Base-by-base conservation (phyloP, 2,888 invertebrate species). In the Periphyllus acericola region DNA sequence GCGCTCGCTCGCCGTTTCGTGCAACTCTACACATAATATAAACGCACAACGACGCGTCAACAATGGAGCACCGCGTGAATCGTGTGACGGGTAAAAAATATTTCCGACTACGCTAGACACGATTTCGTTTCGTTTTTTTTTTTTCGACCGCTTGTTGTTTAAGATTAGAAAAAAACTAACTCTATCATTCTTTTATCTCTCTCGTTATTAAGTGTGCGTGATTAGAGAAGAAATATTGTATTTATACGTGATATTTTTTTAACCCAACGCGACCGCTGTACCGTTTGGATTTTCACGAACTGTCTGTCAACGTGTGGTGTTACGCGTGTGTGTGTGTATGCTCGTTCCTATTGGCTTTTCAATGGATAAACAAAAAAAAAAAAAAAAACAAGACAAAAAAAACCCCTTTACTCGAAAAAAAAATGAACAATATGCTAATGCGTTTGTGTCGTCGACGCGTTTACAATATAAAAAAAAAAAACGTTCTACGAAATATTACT, bases 51-150 rank as follows among this genome's bases (percentile, higher is more conserved):
- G 3, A 46, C 32, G 8, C 71, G 79, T 86, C 60, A 72, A 80
- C 72, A 72, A 86, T 85, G 34, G 55, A 40, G 25, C 52, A 36
- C 34, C 17, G 66, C 29, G 80, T 86, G 80, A 86, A 80, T 86
- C 86, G 80, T 86, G 72, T 86, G 71, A 17, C 36, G 8, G 80
- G 72, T 80, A 72, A 36, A 78, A 78, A 55, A 86, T 78, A 71
- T 80, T 83, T 52, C 68, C 9, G 34, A 71, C 60, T 8, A 25
- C 32, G 25, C 11, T 19, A 72, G 72, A 76, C 83, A 84, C 83
- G 83, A 84, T 84, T 84, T 84, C 46, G 55, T 83, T 83, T 83
- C 55, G 75, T 84, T 46, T 46, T 46, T 46, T 46, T 1, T n/a
- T n/a, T n/a, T n/a, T n/a, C 29, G 66, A 84, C 60, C 60, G 66